Evolutionary conservation across 2,113 vertebrate species (phyloP).

Genomic region (Emydura subglobosa): DNA sequence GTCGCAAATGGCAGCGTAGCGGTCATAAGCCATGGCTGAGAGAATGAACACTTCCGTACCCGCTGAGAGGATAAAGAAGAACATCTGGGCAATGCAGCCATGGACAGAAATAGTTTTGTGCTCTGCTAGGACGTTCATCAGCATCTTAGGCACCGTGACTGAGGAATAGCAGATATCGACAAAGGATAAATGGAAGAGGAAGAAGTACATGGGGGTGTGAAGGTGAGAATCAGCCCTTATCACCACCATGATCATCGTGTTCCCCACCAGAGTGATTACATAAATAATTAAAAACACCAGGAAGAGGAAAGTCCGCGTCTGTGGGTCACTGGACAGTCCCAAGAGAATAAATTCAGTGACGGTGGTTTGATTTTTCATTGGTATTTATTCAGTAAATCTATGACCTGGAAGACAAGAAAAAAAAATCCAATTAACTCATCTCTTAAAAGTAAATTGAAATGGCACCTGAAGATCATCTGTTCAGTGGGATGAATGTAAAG

Average conservation of each 20-base stretch:
- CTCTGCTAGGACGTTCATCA: background rate
- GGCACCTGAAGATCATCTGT: background rate
- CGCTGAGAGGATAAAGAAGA: background rate
- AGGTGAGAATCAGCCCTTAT: background rate
- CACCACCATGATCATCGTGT: background rate
- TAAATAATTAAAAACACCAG: background rate
- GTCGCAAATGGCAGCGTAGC: background rate
- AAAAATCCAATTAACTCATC: background rate
- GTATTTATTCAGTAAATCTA: background rate
- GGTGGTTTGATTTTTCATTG: background rate
- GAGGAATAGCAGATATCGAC: background rate
- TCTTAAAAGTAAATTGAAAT: background rate
- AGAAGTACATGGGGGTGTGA: background rate
- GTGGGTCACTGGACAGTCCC: background rate
- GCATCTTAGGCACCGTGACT: background rate
- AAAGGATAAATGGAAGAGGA: background rate
- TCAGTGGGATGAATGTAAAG: background rate
- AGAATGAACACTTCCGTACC: background rate
- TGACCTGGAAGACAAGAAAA: background rate
- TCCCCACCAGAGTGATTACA: background rate
- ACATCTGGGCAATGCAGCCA: background rate
- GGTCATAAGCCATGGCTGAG: background rate
- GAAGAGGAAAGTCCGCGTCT: background rate
- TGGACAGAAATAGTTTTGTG: background rate
- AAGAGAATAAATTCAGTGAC: background rate